Conservation (phyloP, 2,113 vertebrate genomes). For the Triplophysa tibetana region DNA sequence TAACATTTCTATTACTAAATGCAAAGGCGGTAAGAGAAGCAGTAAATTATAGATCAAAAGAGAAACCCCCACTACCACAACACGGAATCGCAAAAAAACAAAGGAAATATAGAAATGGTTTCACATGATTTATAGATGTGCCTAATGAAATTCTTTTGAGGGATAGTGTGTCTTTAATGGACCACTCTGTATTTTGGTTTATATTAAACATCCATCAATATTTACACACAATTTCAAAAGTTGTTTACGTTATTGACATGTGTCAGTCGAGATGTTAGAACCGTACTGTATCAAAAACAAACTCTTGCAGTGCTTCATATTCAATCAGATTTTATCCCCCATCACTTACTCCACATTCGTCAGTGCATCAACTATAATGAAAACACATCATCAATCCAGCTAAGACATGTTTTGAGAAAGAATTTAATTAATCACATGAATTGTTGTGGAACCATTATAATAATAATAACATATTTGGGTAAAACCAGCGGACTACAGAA, state of each 20-base stretch:
- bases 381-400: too few species aligned
- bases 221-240: conserved; percentile 23
- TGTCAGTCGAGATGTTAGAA: conserved; percentile 12
- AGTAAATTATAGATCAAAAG: conserved; percentile 37
- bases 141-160: background rate
- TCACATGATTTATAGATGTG: conserved; percentile 4
- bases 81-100: background rate
- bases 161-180: conserved; percentile 27
- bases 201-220: conserved; percentile 31
- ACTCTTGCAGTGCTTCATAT: background rate
- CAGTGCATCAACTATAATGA: too few species aligned
- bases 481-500: conserved; percentile 13
- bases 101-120: conserved; percentile 12
- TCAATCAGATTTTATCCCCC: conserved; percentile 1
- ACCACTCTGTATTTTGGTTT: conserved; percentile 46
- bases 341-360: conserved; percentile 17
- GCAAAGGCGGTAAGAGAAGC: conserved; percentile 7
- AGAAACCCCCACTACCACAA: background rate
- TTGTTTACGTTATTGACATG: conserved; percentile 10
- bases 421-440: conserved; percentile 30
- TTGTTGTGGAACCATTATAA: conserved; percentile 5
- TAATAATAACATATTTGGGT: conserved; percentile 5
- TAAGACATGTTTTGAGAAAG: background rate
- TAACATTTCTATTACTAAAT: conserved; percentile 52
- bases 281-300: conserved; percentile 21